phyloP scores from a whole-genome alignment of 2,888 invertebrate genomes.

The Caenorhabditis wallacei region DNA sequence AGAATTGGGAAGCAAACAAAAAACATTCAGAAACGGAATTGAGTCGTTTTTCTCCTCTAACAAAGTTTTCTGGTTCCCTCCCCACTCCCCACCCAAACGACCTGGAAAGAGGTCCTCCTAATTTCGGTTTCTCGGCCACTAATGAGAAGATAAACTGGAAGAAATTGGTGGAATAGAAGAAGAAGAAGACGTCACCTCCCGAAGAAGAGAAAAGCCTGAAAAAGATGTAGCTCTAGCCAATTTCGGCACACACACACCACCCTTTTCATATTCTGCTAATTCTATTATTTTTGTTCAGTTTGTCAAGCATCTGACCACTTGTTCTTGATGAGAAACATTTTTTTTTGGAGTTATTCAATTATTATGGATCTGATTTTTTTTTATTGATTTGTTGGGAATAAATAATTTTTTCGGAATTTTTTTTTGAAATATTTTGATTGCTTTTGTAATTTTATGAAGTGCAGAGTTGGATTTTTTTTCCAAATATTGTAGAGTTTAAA shows the following conservation, averaged over 20 bases:
- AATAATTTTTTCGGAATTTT: not conserved
- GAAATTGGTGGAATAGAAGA: not conserved
- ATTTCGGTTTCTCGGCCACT: not conserved
- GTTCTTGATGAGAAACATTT: not conserved
- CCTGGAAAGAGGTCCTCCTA: constrained; percentile 15
- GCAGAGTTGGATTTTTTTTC: too few relatives aligned
- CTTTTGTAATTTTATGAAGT: too few relatives aligned
- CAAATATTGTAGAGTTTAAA: too few relatives aligned
- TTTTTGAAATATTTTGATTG: too few relatives aligned
- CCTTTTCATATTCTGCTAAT: constrained; percentile 47
- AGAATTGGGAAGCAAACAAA: not conserved
- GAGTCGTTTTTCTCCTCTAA: constrained; percentile 16
- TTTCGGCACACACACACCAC: not conserved
- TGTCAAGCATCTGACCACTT: constrained; percentile 51
- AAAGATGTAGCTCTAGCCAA: not conserved
- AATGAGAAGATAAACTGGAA: constrained; percentile 2
- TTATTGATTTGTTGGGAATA: not conserved
- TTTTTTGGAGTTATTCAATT: not conserved
- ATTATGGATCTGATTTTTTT: not conserved
- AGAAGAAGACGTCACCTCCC: constrained; percentile 19
- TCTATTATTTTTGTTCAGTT: constrained; percentile 50
- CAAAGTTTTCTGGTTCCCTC: constrained; percentile 26
- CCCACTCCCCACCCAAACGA: not conserved
- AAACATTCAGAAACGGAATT: not conserved
- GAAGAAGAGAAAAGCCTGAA: constrained; percentile 9